A percentile compares a stretch with the other conserved stretches of the same genome.
These are phyloP conservation scores for Hirundo rustica DNA, from an alignment of 2,797 vertebrate species.

Conservation along the genomic window DNA sequence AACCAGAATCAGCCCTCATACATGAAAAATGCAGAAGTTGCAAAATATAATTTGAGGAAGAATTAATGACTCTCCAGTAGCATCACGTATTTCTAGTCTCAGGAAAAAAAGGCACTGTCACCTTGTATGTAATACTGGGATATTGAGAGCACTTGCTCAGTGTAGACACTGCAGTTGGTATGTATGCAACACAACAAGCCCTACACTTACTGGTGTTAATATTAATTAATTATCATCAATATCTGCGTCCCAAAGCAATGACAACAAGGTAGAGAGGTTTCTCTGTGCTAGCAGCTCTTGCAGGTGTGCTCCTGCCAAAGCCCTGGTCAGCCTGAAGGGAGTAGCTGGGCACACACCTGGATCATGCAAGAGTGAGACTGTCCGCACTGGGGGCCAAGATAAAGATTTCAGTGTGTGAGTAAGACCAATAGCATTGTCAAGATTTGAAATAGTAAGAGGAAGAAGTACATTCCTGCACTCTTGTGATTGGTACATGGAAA, in stretches of 20 bases:
- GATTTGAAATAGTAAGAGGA: background rate
- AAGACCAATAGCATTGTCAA: background rate
- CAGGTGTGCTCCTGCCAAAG: accelerated
- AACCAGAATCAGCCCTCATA: background rate
- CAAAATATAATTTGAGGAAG: background rate
- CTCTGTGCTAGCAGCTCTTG: background rate
- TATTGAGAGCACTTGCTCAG: background rate
- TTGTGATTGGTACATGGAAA: background rate
- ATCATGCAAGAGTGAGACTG: accelerated
- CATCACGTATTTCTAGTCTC: background rate
- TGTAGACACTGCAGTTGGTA: background rate
- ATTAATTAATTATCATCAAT: background rate
- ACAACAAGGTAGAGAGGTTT: background rate
- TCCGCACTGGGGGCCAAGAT: background rate
- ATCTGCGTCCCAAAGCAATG: background rate
- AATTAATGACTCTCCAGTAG: background rate
- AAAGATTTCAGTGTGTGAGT: background rate
- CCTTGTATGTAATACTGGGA: background rate
- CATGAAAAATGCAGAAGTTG: slow-evolving; percentile 22
- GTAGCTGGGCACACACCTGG: background rate
- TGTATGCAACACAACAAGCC: background rate
- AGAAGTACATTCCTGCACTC: background rate
- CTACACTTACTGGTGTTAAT: background rate
- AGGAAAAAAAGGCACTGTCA: background rate
- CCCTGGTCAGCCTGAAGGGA: background rate